Evolutionary conservation across 2,113 vertebrate species (phyloP).

Genomic region (Panthera leo): DNA sequence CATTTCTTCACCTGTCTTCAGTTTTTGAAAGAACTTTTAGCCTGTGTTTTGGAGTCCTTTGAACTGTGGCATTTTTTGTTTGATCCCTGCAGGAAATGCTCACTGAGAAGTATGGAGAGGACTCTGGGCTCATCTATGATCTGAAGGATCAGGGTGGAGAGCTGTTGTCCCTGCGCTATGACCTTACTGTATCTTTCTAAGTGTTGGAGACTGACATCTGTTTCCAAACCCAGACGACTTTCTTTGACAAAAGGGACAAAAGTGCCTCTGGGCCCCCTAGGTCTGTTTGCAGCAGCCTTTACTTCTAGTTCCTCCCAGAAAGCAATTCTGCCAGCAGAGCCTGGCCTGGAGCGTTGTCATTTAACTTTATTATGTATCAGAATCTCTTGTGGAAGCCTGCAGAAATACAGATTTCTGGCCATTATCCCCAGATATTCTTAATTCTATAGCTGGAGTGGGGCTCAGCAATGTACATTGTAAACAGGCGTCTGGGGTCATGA

Average conservation of each 20-base stretch:
- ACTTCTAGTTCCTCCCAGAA: constrained; percentile 35
- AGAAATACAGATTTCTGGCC: neutral
- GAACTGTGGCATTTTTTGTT: neutral
- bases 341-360: neutral
- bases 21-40: constrained; percentile 7
- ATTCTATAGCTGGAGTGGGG: neutral
- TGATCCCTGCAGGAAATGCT: constrained; percentile 88
- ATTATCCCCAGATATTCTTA: neutral
- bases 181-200: constrained; percentile 97
- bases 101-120: constrained; percentile 93
- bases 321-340: neutral
- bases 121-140: constrained; percentile 94
- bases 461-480: neutral
- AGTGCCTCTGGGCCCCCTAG: neutral
- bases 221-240: neutral
- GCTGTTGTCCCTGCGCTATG: constrained; percentile 95
- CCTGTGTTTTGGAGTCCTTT: neutral
- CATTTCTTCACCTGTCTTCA: neutral
- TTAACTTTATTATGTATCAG: constrained; percentile 5
- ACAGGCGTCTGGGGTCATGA: neutral
- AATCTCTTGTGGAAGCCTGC: neutral
- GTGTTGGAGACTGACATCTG: neutral
- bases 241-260: neutral
- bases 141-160: constrained; percentile 98
- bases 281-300: neutral